A percentile compares a stretch with the other conserved stretches of the same genome.
phyloP scores from a whole-genome alignment of 1,140 invertebrate species.

The Anagrus nilaparvatae region DNA sequence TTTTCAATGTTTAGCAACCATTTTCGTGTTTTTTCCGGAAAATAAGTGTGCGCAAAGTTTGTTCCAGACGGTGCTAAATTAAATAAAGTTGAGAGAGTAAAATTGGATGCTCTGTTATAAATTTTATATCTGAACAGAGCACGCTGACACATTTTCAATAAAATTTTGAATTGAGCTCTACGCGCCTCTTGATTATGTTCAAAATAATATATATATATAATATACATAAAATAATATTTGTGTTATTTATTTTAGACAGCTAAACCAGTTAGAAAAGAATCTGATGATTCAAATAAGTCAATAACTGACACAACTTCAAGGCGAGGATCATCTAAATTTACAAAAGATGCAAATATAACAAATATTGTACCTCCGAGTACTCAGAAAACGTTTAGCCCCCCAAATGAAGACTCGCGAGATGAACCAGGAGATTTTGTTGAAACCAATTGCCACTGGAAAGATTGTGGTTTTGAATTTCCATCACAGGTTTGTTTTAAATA shows the following conservation, averaged over 20 bases:
- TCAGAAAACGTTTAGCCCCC: constrained; percentile 33
- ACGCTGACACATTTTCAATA: no score
- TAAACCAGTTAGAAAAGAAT: constrained; percentile 35
- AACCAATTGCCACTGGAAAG: constrained; percentile 95
- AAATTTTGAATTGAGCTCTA: no score
- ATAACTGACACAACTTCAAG: constrained; percentile 38
- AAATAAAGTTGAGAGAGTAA: no score
- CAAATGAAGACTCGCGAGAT: constrained; percentile 63
- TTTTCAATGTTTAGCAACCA: no score
- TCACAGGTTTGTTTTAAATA: constrained; percentile 67
- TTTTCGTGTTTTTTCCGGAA: no score
- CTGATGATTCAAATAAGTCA: constrained; percentile 28
- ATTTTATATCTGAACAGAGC: no score
- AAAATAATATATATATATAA: not conserved
- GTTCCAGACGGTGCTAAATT: no score
- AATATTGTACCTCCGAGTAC: constrained; percentile 29
- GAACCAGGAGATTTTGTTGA: constrained; percentile 94
- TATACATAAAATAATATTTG: not conserved
- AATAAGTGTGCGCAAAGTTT: no score
- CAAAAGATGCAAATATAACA: constrained; percentile 49
- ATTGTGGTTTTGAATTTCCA: constrained; percentile 82
- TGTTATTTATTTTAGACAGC: constrained; percentile 19
- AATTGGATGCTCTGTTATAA: no score
- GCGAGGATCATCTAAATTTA: constrained; percentile 48
- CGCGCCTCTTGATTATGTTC: not conserved